Evolutionary conservation across 2,888 invertebrate genomes (phyloP), one percentile per base, ranked within the genome.

Genomic region (Peribatodes rhomboidaria): DNA sequence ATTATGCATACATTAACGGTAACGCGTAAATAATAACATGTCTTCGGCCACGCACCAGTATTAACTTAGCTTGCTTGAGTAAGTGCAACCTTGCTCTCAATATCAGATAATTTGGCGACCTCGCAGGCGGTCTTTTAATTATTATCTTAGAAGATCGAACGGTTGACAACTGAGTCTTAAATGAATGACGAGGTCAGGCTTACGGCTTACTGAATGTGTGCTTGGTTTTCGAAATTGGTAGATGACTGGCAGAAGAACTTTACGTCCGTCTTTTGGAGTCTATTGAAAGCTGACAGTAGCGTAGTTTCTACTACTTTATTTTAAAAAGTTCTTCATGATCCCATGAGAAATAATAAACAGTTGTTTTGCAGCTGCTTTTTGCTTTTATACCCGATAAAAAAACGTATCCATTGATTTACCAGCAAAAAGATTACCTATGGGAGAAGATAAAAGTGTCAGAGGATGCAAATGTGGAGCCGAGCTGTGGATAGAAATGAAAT

Each of bases 21-120:
- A 89, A 87, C 87, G 84, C 89, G 88, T 87, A 88, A 81, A 85
- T 89, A 90, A 90, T 89, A 86, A 87, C 84, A 85, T 85, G 81
- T 84, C 79, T 74, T 78, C 80, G 65, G 75, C 79, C 79, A 78
- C 80, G 85, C 82, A 83, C 79, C 70, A 74, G 73, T 77, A 82
- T 81, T 70, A 72, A 67, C 54, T 60, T 57, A 53, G 59, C 75
- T 87, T 86, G 83, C 82, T 74, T 82, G 78, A 86, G 83, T 76
- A 80, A 86, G 62, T 65, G 72, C 77, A 87, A 82, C 90, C 90
- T 90, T 80, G 91, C 87, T 86, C 91, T 81, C 85, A 90, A 91
- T 92, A 86, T 80, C 85, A 86, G 88, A 89, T 84, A 81, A 86
- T 89, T 87, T 88, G 78, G 81, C 80, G 88, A 85, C 92, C 92